Base-by-base conservation (phyloP, 2,113 vertebrate genomes). In the Colius striatus region DNA sequence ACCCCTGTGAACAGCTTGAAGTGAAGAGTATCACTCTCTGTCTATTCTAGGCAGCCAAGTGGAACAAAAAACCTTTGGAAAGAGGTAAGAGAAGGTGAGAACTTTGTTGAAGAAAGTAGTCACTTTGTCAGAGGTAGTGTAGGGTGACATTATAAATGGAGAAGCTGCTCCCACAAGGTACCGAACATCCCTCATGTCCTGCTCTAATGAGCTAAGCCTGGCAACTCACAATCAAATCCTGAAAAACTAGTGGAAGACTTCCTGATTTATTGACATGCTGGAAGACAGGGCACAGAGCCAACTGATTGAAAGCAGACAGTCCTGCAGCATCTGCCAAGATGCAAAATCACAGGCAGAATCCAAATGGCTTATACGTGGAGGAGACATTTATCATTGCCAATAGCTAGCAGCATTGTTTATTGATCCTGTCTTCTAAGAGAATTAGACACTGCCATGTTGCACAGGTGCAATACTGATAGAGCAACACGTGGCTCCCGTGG, bases 401-500 rank as follows among this genome's bases (percentile, higher is more conserved):
- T 0, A 60, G 48, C 61, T 65, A 76, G 53, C 80, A 87, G 73
- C 32, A 12, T 2, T n/a, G 75, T 26, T 83, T 62, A 92, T 92
- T 73, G 89, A 89, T 87, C 79, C 51, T 9, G n/a, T 10, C 16
- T 9, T 54, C 47, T 6, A 1, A 43, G 79, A 38, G 65, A 5
- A 29, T 19, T 3, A 41, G 43, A 29, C 0, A 0, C 67, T 72
- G 76, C 55, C 94, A 77, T 38, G 5, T 1, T 22, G 63, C 82
- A 16, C 16, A 18, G 68, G 67, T 10, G 47, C 57, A 36, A 2
- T 17, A 11, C n/a, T 29, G 66, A 45, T 6, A 45, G 66, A 86
- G 85, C 41, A 51, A 29, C 7, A 0, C 0, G 2, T 19, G 4
- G 1, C 66, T 20, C 66, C 13, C 5, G 1, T 13, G 48, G 36